These are phyloP conservation scores for Machaerirhynchus nigripectus DNA, from an alignment of 2,113 vertebrate genomes.

Conservation along the genomic window DNA sequence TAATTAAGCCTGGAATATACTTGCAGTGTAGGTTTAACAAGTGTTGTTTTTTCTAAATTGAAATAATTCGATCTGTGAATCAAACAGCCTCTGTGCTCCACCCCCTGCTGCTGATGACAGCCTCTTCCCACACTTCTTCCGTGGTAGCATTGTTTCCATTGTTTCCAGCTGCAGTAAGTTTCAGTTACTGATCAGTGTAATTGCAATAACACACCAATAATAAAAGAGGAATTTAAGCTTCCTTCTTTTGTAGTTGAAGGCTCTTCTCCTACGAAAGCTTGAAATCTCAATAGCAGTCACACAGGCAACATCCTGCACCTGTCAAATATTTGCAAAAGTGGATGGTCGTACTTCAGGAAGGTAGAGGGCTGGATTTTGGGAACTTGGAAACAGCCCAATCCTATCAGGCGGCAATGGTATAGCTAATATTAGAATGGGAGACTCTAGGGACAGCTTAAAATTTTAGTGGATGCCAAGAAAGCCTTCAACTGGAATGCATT, in stretches of 20 bases:
- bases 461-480: background rate
- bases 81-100: constrained; percentile 24
- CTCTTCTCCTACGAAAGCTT: background rate
- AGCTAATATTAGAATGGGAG: constrained; percentile 12
- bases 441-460: constrained; percentile 1
- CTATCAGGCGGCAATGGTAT: background rate
- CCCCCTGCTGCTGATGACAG: constrained; percentile 38
- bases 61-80: constrained; percentile 36
- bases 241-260: constrained; percentile 33
- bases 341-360: background rate
- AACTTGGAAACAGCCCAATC: background rate
- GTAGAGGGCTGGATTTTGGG: constrained; percentile 3
- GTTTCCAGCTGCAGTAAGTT: constrained; percentile 39
- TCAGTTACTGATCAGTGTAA: constrained; percentile 41
- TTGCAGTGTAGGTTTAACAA: background rate
- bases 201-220: constrained; percentile 49
- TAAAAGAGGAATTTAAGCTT: constrained; percentile 42
- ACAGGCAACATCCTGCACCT: background rate
- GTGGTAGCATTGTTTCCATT: constrained; percentile 21
- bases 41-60: background rate
- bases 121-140: constrained; percentile 41
- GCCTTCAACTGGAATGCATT: background rate
- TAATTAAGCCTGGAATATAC: background rate
- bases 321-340: background rate
- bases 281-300: constrained; percentile 3